These are phyloP conservation scores for Xanthorhoe spadicearia DNA, from an alignment of 2,888 invertebrate species.

Conservation along the genomic window DNA sequence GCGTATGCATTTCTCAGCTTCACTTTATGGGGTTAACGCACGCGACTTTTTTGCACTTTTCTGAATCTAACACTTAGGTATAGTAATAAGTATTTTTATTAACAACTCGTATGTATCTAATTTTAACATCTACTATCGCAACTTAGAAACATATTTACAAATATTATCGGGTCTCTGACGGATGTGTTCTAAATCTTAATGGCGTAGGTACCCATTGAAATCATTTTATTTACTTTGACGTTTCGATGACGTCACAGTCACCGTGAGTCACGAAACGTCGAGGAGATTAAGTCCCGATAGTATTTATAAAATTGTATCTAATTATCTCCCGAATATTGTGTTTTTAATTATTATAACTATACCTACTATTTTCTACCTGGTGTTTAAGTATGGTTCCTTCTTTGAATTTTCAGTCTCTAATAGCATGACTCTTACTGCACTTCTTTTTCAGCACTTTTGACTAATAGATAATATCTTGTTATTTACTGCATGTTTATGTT, in stretches of 20 bases:
- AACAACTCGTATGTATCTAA: no score
- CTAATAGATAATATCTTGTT: no score
- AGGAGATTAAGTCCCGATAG: no score
- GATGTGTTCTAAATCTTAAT: no score
- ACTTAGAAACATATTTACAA: no score
- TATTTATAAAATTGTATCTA: neutral
- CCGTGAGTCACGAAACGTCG: no score
- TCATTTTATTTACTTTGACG: no score
- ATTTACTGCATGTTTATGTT: neutral
- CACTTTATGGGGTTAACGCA: conserved; percentile 55
- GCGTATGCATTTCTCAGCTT: conserved; percentile 47
- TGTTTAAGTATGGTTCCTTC: neutral
- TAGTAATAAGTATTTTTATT: neutral
- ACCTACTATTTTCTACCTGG: neutral
- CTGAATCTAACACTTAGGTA: conserved; percentile 19
- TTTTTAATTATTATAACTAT: neutral
- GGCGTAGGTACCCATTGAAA: no score
- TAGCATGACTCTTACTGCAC: conserved; percentile 31
- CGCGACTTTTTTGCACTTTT: conserved; percentile 44
- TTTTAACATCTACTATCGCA: neutral
- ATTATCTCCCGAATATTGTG: neutral
- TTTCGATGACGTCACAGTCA: no score
- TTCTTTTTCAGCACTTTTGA: conserved; percentile 40
- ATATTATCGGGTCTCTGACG: no score
- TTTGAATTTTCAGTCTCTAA: conserved; percentile 26